phyloP scores from a whole-genome alignment of 2,113 vertebrate genomes.

The Callithrix jacchus region DNA sequence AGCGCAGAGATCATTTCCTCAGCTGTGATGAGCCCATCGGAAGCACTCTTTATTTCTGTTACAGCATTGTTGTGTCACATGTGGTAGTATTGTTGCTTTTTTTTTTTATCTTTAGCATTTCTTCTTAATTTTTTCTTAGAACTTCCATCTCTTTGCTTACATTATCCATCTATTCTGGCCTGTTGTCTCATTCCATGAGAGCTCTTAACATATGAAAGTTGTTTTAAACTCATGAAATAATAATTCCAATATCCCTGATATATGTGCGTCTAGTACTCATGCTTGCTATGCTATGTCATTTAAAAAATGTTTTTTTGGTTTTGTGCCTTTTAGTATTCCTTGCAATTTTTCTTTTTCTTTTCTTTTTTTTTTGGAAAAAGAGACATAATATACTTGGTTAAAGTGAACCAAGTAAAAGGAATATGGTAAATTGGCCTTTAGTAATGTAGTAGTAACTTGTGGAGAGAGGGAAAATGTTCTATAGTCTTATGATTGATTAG shows the following conservation, averaged over 20 bases:
- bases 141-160: not conserved
- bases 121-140: not conserved
- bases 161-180: not conserved
- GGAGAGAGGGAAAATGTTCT: not conserved
- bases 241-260: not conserved
- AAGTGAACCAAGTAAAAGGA: not conserved
- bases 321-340: not conserved
- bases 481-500: not conserved
- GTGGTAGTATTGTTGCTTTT: not conserved
- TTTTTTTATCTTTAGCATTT: not conserved
- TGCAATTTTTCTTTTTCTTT: not conserved
- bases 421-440: not conserved
- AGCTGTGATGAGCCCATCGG: not conserved
- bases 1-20: not conserved
- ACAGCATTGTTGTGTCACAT: not conserved
- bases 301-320: not conserved
- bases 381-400: accelerated
- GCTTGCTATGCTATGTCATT: not conserved
- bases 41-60: not conserved
- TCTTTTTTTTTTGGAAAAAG: not conserved
- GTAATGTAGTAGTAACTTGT: no score
- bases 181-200: not conserved
- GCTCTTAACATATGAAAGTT: not conserved
- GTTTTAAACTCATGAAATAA: not conserved
- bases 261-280: not conserved